Base-by-base conservation (phyloP, 2,888 invertebrate genomes). In the Spodoptera littoralis region DNA sequence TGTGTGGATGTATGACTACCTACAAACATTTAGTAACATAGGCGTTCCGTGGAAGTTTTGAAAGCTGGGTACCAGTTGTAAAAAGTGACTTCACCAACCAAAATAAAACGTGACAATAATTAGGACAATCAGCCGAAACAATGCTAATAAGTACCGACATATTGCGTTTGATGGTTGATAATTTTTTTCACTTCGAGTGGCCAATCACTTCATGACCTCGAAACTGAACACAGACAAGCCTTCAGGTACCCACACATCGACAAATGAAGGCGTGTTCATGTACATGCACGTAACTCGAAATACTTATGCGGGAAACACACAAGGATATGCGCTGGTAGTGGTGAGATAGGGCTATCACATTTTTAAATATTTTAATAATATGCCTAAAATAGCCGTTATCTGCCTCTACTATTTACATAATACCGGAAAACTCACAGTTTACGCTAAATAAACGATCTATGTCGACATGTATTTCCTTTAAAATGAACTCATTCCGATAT, bases 181-280 rank as follows among this genome's bases (percentile, higher is more conserved):
- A 87, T 84, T 76, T 66, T 67, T 82, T 82, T 81, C 77, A 76
- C 79, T 79, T 76, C 55, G 67, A 59, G 77, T 80, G 78, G 84
- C 85, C 90, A 89, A 87, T 89, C 88, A 88, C 88, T 89, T 84
- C 80, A 83, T 85, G 92, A 89, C 92, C 93, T 93, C 92, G 89
- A 87, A 82, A 77, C 72, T 67, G 63, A 84, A 91, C 86, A 91
- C 88, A 83, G 78, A 75, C 84, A 84, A 85, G 79, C 80, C 75
- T 78, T 71, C 80, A 66, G 65, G 66, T 80, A 81, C 88, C 82
- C 87, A 87, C 80, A 79, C 78, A 71, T 52, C 30, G 41, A 57
- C 62, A 84, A 84, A 70, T 66, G 89, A 85, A 91, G 92, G 93
- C 85, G 91, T 92, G 92, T 91, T 89, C 88, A 65, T 86, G 74